Percentiles rank a stretch among this genome's conserved stretches.
These are phyloP conservation scores for Entomyzon cyanotis DNA, from an alignment of 2,113 vertebrate genomes.

Conservation along the genomic window DNA sequence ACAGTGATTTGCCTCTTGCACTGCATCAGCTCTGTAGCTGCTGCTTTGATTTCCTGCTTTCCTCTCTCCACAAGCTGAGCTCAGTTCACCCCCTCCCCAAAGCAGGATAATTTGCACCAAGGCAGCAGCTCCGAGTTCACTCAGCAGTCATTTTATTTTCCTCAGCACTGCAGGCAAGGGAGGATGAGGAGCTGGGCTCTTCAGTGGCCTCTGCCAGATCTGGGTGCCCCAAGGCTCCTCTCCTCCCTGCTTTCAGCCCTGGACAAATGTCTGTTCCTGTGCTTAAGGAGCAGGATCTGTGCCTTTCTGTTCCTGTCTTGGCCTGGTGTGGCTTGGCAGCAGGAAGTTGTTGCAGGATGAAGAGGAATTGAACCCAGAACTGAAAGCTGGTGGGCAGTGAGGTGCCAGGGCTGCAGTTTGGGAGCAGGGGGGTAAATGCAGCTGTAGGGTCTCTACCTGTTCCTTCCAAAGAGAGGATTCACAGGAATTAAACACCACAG, in stretches of 20 bases:
- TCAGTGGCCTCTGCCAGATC: not conserved
- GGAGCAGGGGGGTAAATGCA: not conserved
- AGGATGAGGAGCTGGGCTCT: not conserved
- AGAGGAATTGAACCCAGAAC: slow-evolving; percentile 32
- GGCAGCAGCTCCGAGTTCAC: not conserved
- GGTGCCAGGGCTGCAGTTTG: not conserved
- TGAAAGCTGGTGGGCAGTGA: not conserved
- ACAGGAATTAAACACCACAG: not conserved
- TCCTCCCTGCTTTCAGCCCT: not conserved
- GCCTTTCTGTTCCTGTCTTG: not conserved
- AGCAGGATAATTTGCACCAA: not conserved
- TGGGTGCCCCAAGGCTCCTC: not conserved
- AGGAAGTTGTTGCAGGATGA: not conserved
- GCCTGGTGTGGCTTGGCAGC: not conserved
- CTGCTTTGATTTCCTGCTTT: not conserved
- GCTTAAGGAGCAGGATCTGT: not conserved
- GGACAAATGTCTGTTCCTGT: fast-evolving
- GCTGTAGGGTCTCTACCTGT: not conserved
- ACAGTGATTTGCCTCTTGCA: not conserved
- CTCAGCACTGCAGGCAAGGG: fast-evolving
- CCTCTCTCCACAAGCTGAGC: not conserved
- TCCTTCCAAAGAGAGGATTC: not conserved
- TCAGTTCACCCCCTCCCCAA: not conserved
- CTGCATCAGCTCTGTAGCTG: not conserved
- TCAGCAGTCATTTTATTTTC: not conserved